phyloP scores from a whole-genome alignment of 1,140 invertebrate species.

The Paraescarpia echinospica region DNA sequence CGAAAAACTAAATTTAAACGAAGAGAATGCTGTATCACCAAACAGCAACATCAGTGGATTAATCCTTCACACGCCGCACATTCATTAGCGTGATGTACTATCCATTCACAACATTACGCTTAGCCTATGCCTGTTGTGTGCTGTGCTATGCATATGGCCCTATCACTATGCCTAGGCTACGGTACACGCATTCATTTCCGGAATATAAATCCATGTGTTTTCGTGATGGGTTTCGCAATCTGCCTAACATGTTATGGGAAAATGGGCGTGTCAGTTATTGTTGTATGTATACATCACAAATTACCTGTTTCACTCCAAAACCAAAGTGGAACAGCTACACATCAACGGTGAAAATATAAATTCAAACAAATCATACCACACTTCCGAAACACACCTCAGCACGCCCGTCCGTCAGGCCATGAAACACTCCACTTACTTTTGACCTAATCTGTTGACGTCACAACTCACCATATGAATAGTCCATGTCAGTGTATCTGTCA shows the following conservation, averaged over 20 bases:
- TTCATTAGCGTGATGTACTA: no score
- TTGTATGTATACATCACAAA: neutral
- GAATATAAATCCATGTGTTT: constrained; percentile 1
- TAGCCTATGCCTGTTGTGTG: no score
- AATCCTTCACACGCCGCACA: no score
- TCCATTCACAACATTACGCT: no score
- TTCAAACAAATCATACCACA: neutral
- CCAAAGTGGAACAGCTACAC: neutral
- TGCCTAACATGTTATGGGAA: neutral
- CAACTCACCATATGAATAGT: neutral
- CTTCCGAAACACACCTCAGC: neutral
- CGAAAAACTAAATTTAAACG: no score
- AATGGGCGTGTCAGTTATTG: neutral
- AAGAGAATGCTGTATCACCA: no score
- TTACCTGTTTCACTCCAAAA: neutral
- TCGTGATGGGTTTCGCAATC: no score
- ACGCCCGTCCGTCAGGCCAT: neutral
- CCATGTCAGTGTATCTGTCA: neutral
- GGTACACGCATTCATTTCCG: neutral
- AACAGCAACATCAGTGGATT: no score
- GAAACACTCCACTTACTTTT: neutral
- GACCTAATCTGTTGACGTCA: neutral
- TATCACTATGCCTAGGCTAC: neutral
- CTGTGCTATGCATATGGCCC: no score
- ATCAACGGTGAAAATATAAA: neutral